These are phyloP conservation scores for Hippoglossus hippoglossus DNA, from an alignment of 2,797 vertebrate species.

Conservation along the genomic window DNA sequence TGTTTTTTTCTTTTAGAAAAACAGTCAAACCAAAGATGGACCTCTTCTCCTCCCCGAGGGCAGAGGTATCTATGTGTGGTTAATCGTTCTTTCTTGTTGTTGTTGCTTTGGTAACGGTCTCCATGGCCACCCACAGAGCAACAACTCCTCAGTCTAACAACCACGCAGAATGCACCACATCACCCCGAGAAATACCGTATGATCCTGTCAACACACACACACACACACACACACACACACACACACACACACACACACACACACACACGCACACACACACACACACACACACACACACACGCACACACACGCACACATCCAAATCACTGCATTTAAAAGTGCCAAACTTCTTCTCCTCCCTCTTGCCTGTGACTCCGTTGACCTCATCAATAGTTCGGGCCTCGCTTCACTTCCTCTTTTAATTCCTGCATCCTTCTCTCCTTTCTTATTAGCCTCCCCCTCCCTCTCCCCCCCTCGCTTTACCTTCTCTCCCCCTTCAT, in stretches of 20 bases:
- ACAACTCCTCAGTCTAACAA: conserved; percentile 42
- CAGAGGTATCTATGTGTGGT: conserved; percentile 75
- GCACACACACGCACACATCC: not conserved
- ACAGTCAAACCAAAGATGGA: conserved; percentile 80
- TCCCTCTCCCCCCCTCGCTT: not conserved
- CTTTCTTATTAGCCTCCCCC: not conserved
- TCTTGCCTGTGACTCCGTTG: conserved; percentile 21
- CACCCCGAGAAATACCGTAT: conserved; percentile 28
- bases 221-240: conserved; percentile 12
- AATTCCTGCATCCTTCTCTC: conserved; percentile 55
- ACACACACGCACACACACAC: conserved; percentile 9
- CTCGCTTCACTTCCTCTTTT: conserved; percentile 55
- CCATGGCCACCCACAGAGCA: conserved; percentile 45
- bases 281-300: conserved; percentile 8
- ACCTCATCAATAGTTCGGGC: conserved; percentile 42
- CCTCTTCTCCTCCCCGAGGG: conserved; percentile 84
- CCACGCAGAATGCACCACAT: conserved; percentile 39
- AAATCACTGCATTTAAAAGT: too few relatives aligned
- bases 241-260: conserved; percentile 9
- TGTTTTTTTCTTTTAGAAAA: conserved; percentile 73
- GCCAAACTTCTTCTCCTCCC: conserved; percentile 4
- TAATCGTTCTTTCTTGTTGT: not conserved
- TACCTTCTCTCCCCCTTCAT: not conserved
- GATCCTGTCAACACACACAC: conserved; percentile 24
- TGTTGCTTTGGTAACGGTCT: conserved; percentile 59